Evolutionary conservation across 2,888 invertebrate species (phyloP).

Genomic region (Chalcosyrphus nemorum): DNA sequence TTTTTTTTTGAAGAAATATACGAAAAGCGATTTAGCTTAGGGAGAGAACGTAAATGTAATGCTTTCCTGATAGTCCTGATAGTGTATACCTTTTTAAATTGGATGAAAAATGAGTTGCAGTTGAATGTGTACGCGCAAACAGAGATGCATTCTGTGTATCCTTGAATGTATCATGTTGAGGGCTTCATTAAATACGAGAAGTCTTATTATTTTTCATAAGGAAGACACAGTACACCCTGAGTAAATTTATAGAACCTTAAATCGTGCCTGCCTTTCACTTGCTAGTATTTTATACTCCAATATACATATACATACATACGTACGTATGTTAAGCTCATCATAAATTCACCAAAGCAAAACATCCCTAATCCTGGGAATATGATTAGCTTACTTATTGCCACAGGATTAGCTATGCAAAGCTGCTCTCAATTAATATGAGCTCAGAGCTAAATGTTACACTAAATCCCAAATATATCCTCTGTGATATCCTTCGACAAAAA

Average conservation of each 20-base stretch:
- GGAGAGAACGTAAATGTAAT: constrained; percentile 53
- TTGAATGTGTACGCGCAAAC: background rate
- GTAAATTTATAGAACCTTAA: too few relatives aligned
- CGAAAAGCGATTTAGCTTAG: constrained; percentile 61
- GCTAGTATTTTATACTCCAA: too few relatives aligned
- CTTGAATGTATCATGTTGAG: too few relatives aligned
- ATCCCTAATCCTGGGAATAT: constrained; percentile 29
- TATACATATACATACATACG: too few relatives aligned
- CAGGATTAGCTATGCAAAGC: constrained; percentile 14
- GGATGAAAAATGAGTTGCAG: constrained; percentile 54
- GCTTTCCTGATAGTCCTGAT: constrained; percentile 50
- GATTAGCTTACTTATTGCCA: constrained; percentile 44
- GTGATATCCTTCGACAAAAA: background rate
- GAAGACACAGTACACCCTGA: too few relatives aligned
- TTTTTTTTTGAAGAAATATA: constrained; percentile 35
- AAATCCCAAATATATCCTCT: constrained; percentile 26
- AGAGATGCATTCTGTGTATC: background rate
- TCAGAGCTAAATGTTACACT: constrained; percentile 4
- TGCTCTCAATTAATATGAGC: constrained; percentile 34
- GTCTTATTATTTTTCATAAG: too few relatives aligned
- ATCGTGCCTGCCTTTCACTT: too few relatives aligned
- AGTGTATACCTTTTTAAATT: constrained; percentile 47
- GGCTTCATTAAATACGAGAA: too few relatives aligned
- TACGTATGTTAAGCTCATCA: constrained; percentile 1
- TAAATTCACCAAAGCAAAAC: constrained; percentile 26